These are phyloP conservation scores for Dicrurus megarhynchus DNA, from an alignment of 2,113 vertebrate species.

Conservation along the genomic window DNA sequence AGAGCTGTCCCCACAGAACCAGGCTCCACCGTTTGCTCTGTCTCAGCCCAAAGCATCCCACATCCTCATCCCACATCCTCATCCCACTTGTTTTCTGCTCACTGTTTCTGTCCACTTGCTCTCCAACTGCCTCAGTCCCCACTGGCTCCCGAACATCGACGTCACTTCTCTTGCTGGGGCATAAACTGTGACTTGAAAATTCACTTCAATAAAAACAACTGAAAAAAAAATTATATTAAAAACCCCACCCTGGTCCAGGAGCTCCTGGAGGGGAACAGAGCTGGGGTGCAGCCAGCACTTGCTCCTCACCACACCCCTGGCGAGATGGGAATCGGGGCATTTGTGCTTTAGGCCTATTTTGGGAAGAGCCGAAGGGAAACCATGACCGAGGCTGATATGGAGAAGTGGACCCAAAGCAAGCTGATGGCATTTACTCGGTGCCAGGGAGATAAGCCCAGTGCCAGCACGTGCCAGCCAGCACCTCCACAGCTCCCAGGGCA, in stretches of 20 bases:
- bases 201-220: background rate
- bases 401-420: background rate
- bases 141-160: rapidly evolving
- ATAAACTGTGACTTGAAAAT: rapidly evolving
- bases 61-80: background rate
- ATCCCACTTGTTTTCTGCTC: background rate
- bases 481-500: background rate
- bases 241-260: background rate
- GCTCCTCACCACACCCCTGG: background rate
- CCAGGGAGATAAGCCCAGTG: background rate
- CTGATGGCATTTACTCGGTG: background rate
- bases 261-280: background rate
- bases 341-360: background rate
- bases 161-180: background rate
- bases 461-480: background rate
- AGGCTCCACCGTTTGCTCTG: rapidly evolving
- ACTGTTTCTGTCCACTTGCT: rapidly evolving
- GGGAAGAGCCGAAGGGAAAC: background rate
- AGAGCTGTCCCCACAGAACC: background rate
- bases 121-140: too few species aligned
- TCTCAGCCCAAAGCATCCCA: background rate
- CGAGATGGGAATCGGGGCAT: background rate
- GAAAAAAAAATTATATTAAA: rapidly evolving
- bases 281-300: background rate
- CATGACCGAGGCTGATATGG: background rate